phyloP scores from a whole-genome alignment of 2,113 vertebrate species.

The Salvelinus namaycush region DNA sequence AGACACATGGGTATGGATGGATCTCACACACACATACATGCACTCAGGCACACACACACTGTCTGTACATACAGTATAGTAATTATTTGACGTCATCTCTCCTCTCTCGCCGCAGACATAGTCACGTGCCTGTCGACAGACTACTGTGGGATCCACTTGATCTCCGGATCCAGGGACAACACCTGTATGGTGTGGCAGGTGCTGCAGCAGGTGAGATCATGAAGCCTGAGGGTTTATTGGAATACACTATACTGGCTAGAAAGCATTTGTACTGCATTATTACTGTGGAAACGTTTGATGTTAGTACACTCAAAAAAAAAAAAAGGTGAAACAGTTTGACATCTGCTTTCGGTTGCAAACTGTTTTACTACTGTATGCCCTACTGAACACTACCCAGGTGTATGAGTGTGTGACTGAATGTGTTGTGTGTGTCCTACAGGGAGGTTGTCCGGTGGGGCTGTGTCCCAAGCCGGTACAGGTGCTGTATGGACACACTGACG shows the following conservation, averaged over 20 bases:
- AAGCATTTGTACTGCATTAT: background rate
- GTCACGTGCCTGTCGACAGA: slow-evolving; percentile 95
- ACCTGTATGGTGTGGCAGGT: slow-evolving; percentile 99
- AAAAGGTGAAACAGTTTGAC: no score
- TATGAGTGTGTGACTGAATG: slow-evolving; percentile 15
- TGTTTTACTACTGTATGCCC: no score
- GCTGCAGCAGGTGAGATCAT: slow-evolving; percentile 82
- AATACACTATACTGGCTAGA: background rate
- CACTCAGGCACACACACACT: background rate
- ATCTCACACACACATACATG: background rate
- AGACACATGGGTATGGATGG: slow-evolving; percentile 87
- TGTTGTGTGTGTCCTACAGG: slow-evolving; percentile 64
- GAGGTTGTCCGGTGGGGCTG: slow-evolving; percentile 85
- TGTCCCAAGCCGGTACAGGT: slow-evolving; percentile 90
- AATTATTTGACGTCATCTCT: background rate
- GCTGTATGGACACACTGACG: slow-evolving; percentile 90
- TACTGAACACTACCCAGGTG: background rate
- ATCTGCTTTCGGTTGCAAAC: no score
- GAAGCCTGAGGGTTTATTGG: background rate
- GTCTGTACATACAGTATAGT: background rate
- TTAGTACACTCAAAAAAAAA: no score
- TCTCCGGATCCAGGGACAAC: slow-evolving; percentile 94
- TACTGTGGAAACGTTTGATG: background rate
- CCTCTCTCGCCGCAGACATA: slow-evolving; percentile 76
- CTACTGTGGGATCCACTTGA: slow-evolving; percentile 93